These are phyloP conservation scores for Lomographa bimaculata DNA, from an alignment of 2,888 invertebrate species.

Conservation along the genomic window DNA sequence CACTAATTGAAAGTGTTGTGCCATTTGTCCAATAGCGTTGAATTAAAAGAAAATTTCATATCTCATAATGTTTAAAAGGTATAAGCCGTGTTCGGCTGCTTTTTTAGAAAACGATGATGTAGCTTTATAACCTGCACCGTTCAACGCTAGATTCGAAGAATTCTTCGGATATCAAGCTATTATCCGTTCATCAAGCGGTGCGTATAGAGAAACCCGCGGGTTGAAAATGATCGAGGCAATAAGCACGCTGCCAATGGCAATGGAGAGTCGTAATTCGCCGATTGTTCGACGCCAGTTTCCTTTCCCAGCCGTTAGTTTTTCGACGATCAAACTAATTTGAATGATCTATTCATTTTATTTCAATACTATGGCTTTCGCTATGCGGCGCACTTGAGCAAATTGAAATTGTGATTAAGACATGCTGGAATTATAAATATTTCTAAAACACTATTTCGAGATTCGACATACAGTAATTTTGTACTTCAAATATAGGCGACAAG, in stretches of 20 bases:
- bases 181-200: no score
- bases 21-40: constrained; percentile 41
- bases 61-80: no score
- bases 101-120: no score
- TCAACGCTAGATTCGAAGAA: no score
- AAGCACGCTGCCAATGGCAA: constrained; percentile 50
- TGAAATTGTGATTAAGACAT: no score
- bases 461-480: background rate
- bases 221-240: constrained; percentile 45
- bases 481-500: constrained; percentile 9
- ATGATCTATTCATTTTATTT: constrained; percentile 44
- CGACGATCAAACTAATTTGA: constrained; percentile 46
- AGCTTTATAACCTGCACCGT: no score
- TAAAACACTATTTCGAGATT: no score
- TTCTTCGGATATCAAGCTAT: no score
- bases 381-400: constrained; percentile 31
- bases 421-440: no score
- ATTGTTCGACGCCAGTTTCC: constrained; percentile 59
- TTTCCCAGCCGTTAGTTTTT: constrained; percentile 56
- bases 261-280: constrained; percentile 51
- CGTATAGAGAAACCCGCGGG: constrained; percentile 33
- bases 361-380: constrained; percentile 47
- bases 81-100: no score
- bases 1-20: constrained; percentile 49
- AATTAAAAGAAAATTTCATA: no score